Conservation (phyloP, 1,140 invertebrate species). For the Lepidurus arcticus region DNA sequence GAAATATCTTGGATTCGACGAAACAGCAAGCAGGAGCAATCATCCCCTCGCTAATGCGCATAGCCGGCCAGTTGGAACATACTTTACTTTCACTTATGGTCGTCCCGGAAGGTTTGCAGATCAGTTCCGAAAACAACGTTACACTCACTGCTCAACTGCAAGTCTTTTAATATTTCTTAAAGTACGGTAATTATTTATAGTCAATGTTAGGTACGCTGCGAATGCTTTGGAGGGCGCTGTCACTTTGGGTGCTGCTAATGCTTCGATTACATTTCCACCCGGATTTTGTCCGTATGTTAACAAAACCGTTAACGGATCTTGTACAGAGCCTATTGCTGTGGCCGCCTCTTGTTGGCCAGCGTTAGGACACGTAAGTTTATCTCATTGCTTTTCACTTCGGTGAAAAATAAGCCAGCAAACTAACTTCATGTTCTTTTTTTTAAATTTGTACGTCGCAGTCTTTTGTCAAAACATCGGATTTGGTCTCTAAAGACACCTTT, state of each 20-base stretch:
- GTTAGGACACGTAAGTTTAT: neutral
- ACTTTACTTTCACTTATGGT: slow-evolving; percentile 19
- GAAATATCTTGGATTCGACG: slow-evolving; percentile 6
- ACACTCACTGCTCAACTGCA: slow-evolving; percentile 7
- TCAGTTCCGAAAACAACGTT: neutral
- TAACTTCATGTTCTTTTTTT: slow-evolving; percentile 12
- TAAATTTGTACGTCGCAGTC: neutral
- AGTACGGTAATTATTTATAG: neutral
- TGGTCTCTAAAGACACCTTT: slow-evolving; percentile 40
- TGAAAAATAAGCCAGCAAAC: neutral
- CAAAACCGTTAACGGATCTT: neutral
- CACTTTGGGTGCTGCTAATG: neutral
- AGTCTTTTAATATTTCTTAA: neutral
- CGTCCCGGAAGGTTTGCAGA: slow-evolving; percentile 10
- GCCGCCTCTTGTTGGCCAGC: slow-evolving; percentile 23
- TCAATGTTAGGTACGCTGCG: neutral
- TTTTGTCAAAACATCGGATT: slow-evolving; percentile 29
- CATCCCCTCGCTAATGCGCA: neutral
- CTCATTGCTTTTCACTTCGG: neutral
- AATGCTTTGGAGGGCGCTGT: neutral
- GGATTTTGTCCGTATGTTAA: slow-evolving; percentile 23
- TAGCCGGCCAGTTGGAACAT: neutral
- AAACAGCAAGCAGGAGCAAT: slow-evolving; percentile 24
- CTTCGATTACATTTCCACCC: slow-evolving; percentile 19
- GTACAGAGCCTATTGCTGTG: slow-evolving; percentile 16